A percentile compares a stretch with the other conserved stretches of the same genome.
Conservation (phyloP, 1,140 invertebrate genomes). For the Zaprionus vittiger region DNA sequence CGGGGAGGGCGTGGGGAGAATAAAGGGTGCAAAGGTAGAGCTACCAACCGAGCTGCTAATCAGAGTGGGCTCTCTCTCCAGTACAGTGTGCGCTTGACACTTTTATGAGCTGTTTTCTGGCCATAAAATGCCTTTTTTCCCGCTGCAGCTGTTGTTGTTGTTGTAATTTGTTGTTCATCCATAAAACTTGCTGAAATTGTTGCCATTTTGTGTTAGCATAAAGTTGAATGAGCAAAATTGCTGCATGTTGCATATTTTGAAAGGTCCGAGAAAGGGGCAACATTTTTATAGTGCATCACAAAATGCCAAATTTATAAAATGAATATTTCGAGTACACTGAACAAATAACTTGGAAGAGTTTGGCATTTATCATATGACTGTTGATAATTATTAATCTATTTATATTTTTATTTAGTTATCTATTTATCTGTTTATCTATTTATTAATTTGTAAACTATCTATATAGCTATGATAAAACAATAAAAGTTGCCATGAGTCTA, state of each 20-base stretch:
- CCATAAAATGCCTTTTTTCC: conserved; percentile 43
- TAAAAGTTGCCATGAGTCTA: too few relatives aligned
- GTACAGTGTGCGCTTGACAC: conserved; percentile 32
- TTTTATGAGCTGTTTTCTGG: conserved; percentile 45
- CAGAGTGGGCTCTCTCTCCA: conserved; percentile 12
- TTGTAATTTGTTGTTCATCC: conserved; percentile 43
- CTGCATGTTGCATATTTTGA: conserved; percentile 24
- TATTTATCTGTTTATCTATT: too few relatives aligned
- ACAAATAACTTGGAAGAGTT: background rate
- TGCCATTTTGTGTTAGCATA: conserved; percentile 34
- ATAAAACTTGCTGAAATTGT: conserved; percentile 47
- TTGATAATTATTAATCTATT: too few relatives aligned
- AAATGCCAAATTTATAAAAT: background rate
- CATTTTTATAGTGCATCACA: conserved; percentile 1
- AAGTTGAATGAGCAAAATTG: conserved; percentile 18
- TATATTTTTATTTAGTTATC: too few relatives aligned
- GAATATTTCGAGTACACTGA: background rate
- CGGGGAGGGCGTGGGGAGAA: background rate
- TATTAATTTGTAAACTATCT: too few relatives aligned
- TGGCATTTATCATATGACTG: background rate
- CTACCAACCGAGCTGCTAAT: conserved; percentile 36
- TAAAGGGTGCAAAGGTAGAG: background rate
- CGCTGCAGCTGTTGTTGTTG: conserved; percentile 9
- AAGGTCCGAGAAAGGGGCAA: background rate
- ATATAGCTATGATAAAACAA: too few relatives aligned